Evolutionary conservation across 2,888 invertebrate species (phyloP).

Genomic region (Ornithoptera priamus): DNA sequence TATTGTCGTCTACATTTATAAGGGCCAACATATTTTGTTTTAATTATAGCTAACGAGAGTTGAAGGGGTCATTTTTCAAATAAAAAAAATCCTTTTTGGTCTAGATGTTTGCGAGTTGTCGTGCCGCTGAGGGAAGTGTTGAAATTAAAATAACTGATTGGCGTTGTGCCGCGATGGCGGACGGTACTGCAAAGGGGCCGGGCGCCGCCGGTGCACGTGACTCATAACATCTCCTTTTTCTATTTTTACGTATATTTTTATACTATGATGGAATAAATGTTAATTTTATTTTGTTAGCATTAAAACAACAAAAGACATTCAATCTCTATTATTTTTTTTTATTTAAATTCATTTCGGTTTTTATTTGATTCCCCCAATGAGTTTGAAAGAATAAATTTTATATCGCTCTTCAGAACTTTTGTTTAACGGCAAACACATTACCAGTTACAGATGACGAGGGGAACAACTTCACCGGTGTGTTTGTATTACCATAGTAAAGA

Average conservation of each 20-base stretch:
- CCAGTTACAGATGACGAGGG: slow-evolving; percentile 4
- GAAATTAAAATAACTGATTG: neutral
- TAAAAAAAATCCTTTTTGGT: neutral
- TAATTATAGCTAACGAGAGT: neutral
- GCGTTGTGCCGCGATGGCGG: slow-evolving; percentile 1
- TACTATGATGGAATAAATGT: slow-evolving; percentile 77
- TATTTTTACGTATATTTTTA: slow-evolving; percentile 79
- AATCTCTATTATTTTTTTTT: slow-evolving; percentile 72
- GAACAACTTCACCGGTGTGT: neutral
- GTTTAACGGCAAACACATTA: slow-evolving; percentile 29
- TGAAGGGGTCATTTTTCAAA: neutral
- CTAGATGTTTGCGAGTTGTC: neutral
- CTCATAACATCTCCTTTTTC: slow-evolving; percentile 59
- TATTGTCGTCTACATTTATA: neutral
- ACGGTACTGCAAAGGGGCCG: slow-evolving; percentile 39
- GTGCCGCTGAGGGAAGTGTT: neutral
- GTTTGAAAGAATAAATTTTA: slow-evolving; percentile 72
- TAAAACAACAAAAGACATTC: slow-evolving; percentile 77
- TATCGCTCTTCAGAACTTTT: slow-evolving; percentile 72
- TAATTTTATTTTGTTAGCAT: slow-evolving; percentile 80
- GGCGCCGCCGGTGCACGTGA: slow-evolving; percentile 46
- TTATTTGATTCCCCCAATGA: slow-evolving; percentile 62
- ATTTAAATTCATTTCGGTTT: slow-evolving; percentile 53
- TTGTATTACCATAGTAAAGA: neutral
- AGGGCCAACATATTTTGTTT: neutral